A percentile compares a stretch with the other conserved stretches of the same genome.
Conservation (phyloP, 2,797 vertebrate genomes). For the Onychomys arenicola region DNA sequence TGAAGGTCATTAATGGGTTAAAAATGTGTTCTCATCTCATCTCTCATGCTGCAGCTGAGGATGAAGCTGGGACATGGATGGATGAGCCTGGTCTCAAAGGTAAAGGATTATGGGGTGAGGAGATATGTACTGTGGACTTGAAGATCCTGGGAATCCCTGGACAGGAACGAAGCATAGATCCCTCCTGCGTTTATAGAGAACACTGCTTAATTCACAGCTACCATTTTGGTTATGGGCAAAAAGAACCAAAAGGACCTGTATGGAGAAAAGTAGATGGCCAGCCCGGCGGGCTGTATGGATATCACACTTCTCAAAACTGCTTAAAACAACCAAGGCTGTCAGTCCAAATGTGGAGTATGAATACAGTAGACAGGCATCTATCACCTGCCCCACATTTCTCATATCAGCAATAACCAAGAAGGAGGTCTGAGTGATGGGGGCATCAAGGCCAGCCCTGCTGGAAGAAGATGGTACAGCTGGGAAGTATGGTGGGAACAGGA, state of each 20-base stretch:
- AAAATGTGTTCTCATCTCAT: background rate
- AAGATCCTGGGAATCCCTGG: background rate
- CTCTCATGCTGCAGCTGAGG: background rate
- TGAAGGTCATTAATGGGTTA: background rate
- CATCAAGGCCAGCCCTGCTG: background rate
- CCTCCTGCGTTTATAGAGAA: too few relatives aligned
- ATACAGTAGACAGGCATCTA: accelerated
- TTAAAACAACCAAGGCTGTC: background rate
- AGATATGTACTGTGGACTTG: background rate
- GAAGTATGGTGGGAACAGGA: background rate
- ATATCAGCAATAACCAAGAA: background rate
- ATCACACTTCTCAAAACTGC: background rate
- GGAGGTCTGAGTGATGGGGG: background rate
- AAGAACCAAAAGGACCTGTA: accelerated
- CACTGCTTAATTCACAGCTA: background rate
- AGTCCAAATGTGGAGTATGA: accelerated
- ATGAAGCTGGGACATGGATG: background rate
- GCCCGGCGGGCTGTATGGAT: accelerated
- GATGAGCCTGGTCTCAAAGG: background rate
- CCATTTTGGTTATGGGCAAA: background rate
- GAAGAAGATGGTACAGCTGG: background rate
- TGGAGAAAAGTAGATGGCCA: background rate
- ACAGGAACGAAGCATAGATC: accelerated
- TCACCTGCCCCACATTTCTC: accelerated
- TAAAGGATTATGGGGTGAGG: too few relatives aligned